phyloP scores from a whole-genome alignment of 1,140 invertebrate species.

The Luehdorfia chinensis region DNA sequence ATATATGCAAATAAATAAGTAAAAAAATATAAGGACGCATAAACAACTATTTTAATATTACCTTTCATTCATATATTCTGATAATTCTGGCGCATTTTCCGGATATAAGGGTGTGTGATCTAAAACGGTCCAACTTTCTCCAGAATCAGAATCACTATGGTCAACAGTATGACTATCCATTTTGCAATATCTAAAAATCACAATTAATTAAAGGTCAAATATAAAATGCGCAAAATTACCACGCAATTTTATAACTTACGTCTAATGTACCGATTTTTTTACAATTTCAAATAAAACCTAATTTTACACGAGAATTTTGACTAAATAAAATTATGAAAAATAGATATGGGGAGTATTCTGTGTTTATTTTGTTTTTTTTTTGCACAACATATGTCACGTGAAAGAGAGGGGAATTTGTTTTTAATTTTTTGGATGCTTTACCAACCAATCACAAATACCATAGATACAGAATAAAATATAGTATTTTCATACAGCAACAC shows the following conservation, averaged over 20 bases:
- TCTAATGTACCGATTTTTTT: neutral
- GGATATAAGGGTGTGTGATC: constrained; percentile 37
- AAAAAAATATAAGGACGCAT: no score
- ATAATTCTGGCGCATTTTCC: constrained; percentile 37
- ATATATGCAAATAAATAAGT: no score
- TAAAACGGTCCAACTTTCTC: constrained; percentile 65
- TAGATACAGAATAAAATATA: neutral
- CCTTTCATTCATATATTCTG: constrained; percentile 26
- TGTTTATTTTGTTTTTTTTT: constrained; percentile 44
- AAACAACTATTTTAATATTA: no score
- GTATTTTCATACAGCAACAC: no score
- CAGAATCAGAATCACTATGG: constrained; percentile 67
- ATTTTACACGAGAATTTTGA: constrained; percentile 43
- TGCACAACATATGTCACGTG: constrained; percentile 25
- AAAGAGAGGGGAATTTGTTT: constrained; percentile 9
- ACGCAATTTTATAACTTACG: constrained; percentile 4
- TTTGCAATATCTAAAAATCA: constrained; percentile 19
- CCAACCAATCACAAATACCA: constrained; percentile 11
- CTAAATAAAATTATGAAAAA: constrained; percentile 28
- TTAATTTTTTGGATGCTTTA: constrained; percentile 4
- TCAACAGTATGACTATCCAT: constrained; percentile 54
- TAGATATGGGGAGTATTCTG: constrained; percentile 17
- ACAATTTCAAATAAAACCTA: constrained; percentile 14
- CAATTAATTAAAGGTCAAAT: neutral
- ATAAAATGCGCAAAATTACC: constrained; percentile 6